Evolutionary conservation across 1,140 invertebrate genomes (phyloP), one percentile per base, ranked within the genome.

Genomic region (Zaprionus gabonicus): DNA sequence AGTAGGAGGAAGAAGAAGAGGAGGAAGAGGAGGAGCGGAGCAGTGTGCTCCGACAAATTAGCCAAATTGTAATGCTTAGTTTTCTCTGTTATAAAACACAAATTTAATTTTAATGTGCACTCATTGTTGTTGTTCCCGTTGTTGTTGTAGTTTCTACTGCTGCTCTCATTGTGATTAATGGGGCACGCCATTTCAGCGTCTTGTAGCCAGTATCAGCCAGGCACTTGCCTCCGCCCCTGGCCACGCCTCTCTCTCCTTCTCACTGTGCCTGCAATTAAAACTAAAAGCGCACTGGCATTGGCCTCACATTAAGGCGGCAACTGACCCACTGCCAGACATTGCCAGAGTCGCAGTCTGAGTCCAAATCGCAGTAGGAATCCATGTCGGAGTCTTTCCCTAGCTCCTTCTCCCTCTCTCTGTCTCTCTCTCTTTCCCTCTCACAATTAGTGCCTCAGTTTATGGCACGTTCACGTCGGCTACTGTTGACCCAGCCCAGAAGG

Each of bases 71-170:
- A 80, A 65, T 82, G 55, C 68, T 53, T 66, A 85, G 69, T 80
- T 63, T 68, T 44, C n/a, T 59, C 55, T 20, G 65, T 71, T 88
- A 75, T 87, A 88, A 88, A 88, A 81, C 58, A 84, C 25, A 87
- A 87, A 76, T 71, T 88, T 87, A 87, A 87, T 83, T 87, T 78
- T 88, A 87, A 80, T 88, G 79, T 64, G 20, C 53, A 27, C 56
- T 63, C 41, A 27, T 57, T 63, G 31, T 31, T 65, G 41, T 28
- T 55, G 31, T 57, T 63, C 27, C 25, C 60, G 41, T 20, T 55
- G 31, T 12, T 36, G 41, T 28, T 27, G 41, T 46, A 60, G 28
- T 70, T 64, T 20, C 57, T 64, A 41, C n/a, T 68, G 69, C 58
- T 71, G 41, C 59, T 41, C 13, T 56, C 34, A 27, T 51, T 68